Conservation (phyloP, 2,797 vertebrate species). For the Martes flavigula region DNA sequence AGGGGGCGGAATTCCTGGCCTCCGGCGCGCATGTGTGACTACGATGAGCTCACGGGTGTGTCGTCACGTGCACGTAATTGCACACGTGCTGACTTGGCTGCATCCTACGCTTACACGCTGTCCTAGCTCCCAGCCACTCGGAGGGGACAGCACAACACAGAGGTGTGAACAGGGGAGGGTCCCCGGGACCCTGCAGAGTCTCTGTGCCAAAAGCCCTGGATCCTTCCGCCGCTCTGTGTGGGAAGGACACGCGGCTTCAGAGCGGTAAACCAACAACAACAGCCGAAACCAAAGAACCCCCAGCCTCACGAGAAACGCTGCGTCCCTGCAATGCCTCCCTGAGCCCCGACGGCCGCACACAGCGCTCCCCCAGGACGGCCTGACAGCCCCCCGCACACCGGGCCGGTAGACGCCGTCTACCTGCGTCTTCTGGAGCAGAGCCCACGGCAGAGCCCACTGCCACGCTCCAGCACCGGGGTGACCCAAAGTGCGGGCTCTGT, state of each 20-base stretch:
- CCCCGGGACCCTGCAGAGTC: rapidly evolving
- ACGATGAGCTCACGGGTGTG: background rate
- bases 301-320: background rate
- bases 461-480: rapidly evolving
- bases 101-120: background rate
- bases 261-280: too few species aligned
- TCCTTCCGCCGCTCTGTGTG: too few species aligned
- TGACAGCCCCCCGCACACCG: background rate
- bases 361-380: rapidly evolving
- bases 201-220: background rate
- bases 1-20: background rate
- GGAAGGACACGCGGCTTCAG: rapidly evolving
- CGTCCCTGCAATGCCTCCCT: background rate
- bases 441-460: too few species aligned
- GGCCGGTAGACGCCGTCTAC: background rate
- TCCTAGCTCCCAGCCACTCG: background rate
- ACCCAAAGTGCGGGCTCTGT: background rate
- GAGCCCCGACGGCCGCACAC: background rate
- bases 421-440: background rate
- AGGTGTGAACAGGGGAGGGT: background rate
- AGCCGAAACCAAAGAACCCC: background rate
- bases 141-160: background rate
- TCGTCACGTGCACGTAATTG: rapidly evolving
- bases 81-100: too few species aligned
- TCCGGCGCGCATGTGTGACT: background rate